Evolutionary conservation across 2,113 vertebrate genomes (phyloP).

Genomic region (Lynx canadensis): DNA sequence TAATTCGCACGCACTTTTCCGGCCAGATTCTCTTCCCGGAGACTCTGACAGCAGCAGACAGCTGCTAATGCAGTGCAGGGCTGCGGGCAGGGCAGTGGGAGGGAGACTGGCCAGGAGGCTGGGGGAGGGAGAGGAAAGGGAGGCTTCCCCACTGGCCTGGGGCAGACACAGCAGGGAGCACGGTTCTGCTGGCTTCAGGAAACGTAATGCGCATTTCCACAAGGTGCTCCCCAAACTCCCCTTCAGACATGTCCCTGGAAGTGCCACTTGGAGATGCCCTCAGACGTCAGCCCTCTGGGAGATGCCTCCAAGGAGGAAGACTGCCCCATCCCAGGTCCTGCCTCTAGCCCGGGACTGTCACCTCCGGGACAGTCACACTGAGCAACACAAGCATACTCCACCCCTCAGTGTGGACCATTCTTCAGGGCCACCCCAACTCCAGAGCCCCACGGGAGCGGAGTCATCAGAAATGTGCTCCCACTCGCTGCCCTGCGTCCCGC

Average conservation of each 20-base stretch:
- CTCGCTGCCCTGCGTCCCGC: too few species aligned
- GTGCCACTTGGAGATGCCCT: not conserved
- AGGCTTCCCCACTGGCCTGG: not conserved
- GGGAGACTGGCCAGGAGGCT: not conserved
- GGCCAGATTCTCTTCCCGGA: constrained; percentile 76
- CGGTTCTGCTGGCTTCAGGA: not conserved
- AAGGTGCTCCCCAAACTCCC: not conserved
- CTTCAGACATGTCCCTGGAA: not conserved
- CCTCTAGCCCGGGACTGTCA: not conserved
- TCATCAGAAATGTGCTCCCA: too few species aligned
- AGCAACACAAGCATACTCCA: too few species aligned
- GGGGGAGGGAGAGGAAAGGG: not conserved
- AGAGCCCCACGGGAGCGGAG: not conserved
- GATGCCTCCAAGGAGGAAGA: not conserved
- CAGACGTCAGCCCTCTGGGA: not conserved
- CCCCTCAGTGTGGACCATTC: not conserved
- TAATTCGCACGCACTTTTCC: constrained; percentile 76
- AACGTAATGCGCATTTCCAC: not conserved
- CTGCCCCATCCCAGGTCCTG: not conserved
- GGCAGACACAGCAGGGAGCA: not conserved
- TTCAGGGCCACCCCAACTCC: not conserved
- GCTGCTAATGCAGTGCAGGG: constrained; percentile 49
- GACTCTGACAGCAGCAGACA: constrained; percentile 61
- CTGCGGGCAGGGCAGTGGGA: not conserved
- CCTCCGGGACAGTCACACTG: too few species aligned